Conservation (phyloP, 2,113 vertebrate genomes). For the Neotoma lepida region DNA sequence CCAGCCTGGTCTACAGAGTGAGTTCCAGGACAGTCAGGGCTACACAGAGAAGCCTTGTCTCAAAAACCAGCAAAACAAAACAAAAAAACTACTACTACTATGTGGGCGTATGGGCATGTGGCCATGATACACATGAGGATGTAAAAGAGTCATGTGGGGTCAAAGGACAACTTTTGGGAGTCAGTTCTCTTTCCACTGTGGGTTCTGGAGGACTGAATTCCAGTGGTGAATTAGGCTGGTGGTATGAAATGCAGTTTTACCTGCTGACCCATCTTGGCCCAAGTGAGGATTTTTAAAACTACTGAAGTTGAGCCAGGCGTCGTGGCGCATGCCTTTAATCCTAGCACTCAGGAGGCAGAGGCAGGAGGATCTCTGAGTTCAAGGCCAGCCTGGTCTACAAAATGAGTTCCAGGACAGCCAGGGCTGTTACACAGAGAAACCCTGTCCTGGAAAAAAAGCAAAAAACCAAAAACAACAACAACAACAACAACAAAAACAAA, state of each 20-base stretch:
- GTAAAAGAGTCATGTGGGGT: neutral
- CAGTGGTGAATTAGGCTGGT: neutral
- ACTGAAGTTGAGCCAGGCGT: constrained; percentile 11
- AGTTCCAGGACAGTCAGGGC: neutral
- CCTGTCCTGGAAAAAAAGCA: no score
- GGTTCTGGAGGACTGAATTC: neutral
- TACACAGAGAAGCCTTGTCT: neutral
- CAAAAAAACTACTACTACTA: neutral
- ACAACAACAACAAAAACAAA: no score
- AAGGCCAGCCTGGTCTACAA: no score
- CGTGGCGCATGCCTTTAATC: no score
- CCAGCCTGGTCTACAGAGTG: neutral
- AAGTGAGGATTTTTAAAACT: neutral
- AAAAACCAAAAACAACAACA: no score
- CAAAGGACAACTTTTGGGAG: neutral
- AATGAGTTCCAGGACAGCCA: no score
- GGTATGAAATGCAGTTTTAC: neutral
- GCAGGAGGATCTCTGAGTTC: no score
- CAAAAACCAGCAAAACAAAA: neutral
- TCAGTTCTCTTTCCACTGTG: neutral
- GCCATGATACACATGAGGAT: neutral
- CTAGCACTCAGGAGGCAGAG: no score
- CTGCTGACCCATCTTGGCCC: neutral
- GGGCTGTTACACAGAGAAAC: no score
- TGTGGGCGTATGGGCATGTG: neutral